phyloP scores from a whole-genome alignment of 2,113 vertebrate species.

The Myrmophylax atrothorax region DNA sequence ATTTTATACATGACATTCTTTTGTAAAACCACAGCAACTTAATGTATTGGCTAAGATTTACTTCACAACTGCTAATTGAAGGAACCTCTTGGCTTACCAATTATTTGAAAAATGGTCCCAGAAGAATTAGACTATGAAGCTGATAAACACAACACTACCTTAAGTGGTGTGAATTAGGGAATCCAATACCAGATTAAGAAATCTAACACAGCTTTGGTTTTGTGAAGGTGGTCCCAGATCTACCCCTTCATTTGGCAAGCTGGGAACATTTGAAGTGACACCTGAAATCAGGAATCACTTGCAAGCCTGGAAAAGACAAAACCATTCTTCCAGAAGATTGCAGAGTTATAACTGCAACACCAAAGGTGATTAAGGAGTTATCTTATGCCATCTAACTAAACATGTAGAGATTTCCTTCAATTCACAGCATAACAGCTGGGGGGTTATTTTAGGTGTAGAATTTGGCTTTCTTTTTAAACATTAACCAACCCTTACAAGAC shows the following conservation, averaged over 20 bases:
- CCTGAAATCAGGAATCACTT: background rate
- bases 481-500: background rate
- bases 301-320: background rate
- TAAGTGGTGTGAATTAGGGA: background rate
- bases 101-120: background rate
- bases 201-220: background rate
- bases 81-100: background rate
- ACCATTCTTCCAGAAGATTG: background rate
- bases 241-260: background rate
- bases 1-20: background rate
- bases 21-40: background rate
- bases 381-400: background rate
- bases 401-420: background rate
- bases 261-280: background rate
- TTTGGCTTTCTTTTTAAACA: background rate
- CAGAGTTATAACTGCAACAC: background rate
- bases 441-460: background rate
- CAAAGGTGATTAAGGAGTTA: background rate
- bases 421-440: background rate
- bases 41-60: background rate
- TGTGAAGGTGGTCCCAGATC: background rate
- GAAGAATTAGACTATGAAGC: background rate
- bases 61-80: background rate
- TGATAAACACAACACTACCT: background rate
- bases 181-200: background rate